Evolutionary conservation across 2,113 vertebrate species (phyloP).

Genomic region (Gyps fulvus): DNA sequence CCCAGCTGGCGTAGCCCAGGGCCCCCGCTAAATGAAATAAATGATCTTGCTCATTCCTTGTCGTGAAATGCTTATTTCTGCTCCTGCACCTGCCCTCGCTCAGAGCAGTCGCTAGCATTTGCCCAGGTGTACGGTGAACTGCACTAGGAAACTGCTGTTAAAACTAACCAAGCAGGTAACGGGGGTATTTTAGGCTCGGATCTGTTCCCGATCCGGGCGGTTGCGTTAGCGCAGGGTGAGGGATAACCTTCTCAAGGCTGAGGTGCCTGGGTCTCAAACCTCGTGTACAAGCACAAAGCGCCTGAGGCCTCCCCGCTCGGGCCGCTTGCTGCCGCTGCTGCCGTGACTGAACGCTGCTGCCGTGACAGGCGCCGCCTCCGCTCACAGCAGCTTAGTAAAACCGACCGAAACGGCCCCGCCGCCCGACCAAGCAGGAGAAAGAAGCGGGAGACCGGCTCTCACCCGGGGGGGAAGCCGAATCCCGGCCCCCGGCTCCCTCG

Average conservation of each 20-base stretch:
- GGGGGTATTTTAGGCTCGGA: not conserved
- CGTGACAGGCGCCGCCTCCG: not conserved
- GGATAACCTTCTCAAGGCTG: fast-evolving
- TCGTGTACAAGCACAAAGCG: fast-evolving
- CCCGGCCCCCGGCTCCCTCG: fast-evolving
- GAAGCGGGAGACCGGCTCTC: fast-evolving
- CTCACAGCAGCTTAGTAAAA: not conserved
- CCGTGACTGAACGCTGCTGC: not conserved
- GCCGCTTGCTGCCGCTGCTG: too few species aligned
- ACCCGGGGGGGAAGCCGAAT: fast-evolving
- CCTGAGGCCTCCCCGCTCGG: not conserved
- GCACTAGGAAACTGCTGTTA: fast-evolving
- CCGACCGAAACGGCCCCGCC: too few species aligned
- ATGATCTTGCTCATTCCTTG: fast-evolving
- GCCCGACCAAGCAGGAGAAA: not conserved
- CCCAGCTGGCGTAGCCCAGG: fast-evolving
- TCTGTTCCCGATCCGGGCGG: fast-evolving
- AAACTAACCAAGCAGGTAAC: not conserved
- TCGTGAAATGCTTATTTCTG: not conserved
- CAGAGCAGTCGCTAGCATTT: too few species aligned
- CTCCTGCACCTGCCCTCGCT: not conserved
- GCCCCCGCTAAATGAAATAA: fast-evolving
- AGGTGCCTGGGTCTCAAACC: not conserved
- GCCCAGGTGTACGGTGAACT: fast-evolving
- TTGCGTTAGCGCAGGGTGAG: fast-evolving